Evolutionary conservation across 2,888 invertebrate species (phyloP), one percentile per base, ranked within the genome.

Genomic region (Atherix ibis): DNA sequence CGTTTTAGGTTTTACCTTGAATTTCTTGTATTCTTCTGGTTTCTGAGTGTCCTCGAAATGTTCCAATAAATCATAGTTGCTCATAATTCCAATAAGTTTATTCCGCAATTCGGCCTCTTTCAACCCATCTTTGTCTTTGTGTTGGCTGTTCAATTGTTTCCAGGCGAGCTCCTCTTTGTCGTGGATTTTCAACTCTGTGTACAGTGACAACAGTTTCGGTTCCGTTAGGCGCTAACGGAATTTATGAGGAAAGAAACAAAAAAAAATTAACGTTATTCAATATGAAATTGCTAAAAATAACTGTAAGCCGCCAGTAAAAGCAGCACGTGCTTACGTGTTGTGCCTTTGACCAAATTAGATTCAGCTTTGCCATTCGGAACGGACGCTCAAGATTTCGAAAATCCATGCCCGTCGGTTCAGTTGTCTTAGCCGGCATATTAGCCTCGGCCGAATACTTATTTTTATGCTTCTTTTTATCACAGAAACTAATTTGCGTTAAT

Each of bases 121-220:
- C 5, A 83, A 51, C 0, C 91, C 91, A 49, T 87, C 85, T 46
- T 83, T 82, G 54, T 94, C 92, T 41, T 77, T 71, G 15, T 83
- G 83, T 46, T 89, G 85, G 28, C 76, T 68, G 51, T 78, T 82
- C 3, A 80, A 56, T 50, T 80, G 76, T 56, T 94, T 94, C 56
- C 75, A 73, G 1, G 76, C 72, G 22, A 89, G 65, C 64, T 94
- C 91, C 56, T 88, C 83, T 63, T 91, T 91, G 51, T 94, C 92
- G 41, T 92, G 92, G 27, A 89, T 71, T 64, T 83, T 85, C 5
- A 94, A 62, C 50, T 92, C 92, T 52, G 82, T 81, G 52, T 81
- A 87, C 14, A 94, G 54, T 0, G 85, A 84, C 49, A 83, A 82
- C 18, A 94, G 59, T 56, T 88, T 88, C 1, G 76, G 70, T 50